Conservation (phyloP, 2,888 invertebrate species). For the Gonocerus acuteangulatus region DNA sequence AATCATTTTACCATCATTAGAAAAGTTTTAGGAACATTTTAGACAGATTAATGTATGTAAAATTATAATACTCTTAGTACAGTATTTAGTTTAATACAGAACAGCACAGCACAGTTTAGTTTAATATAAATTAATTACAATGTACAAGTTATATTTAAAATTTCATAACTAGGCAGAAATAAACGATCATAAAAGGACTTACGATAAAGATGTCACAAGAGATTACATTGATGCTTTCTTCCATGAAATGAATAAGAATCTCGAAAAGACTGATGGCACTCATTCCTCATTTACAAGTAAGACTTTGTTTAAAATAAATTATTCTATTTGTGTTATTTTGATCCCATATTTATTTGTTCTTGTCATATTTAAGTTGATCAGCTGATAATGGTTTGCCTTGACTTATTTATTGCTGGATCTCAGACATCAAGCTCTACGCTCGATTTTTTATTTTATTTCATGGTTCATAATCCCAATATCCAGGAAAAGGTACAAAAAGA, state of each 20-base stretch:
- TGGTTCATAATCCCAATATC: conserved; percentile 52
- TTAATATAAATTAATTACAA: background rate
- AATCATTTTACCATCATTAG: too few species aligned
- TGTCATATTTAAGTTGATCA: too few species aligned
- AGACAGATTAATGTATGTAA: too few species aligned
- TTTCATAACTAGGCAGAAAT: conserved; percentile 47
- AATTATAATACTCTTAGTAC: too few species aligned
- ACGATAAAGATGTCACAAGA: conserved; percentile 45
- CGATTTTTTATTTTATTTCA: conserved; percentile 54
- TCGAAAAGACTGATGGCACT: conserved; percentile 40
- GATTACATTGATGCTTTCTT: conserved; percentile 60
- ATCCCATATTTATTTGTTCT: background rate
- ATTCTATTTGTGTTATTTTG: too few species aligned
- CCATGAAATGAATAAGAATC: conserved; percentile 49
- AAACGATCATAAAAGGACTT: conserved; percentile 48
- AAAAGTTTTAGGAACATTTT: too few species aligned
- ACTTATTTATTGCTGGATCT: conserved; percentile 60
- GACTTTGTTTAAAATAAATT: too few species aligned
- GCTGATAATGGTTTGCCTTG: conserved; percentile 56
- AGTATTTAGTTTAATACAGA: too few species aligned
- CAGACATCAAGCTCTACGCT: conserved; percentile 57
- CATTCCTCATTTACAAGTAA: conserved; percentile 14
- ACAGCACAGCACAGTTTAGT: background rate
- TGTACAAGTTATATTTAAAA: background rate
- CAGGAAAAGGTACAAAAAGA: conserved; percentile 52